A percentile compares a stretch with the other conserved stretches of the same genome.
These are phyloP conservation scores for Taurulus bubalis DNA, from an alignment of 2,113 vertebrate genomes.

Conservation along the genomic window DNA sequence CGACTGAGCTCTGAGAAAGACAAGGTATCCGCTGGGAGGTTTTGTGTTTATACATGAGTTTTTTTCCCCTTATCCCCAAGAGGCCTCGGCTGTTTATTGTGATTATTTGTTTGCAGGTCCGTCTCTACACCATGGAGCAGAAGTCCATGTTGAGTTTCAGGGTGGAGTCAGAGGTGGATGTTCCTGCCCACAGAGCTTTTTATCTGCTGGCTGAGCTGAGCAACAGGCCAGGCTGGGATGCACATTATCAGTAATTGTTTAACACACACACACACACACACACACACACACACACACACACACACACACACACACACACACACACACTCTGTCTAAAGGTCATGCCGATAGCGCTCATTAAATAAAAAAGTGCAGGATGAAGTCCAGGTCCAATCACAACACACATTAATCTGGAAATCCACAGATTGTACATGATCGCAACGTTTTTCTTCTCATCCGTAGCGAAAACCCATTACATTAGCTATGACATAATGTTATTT, in stretches of 20 bases:
- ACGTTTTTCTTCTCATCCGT: too few relatives aligned
- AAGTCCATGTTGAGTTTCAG: constrained; percentile 89
- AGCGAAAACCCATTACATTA: too few relatives aligned
- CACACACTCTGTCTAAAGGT: too few relatives aligned
- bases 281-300: constrained; percentile 32
- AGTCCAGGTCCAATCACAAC: too few relatives aligned
- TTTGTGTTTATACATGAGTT: neutral
- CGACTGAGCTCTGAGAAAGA: constrained; percentile 86
- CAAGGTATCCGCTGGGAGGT: constrained; percentile 78
- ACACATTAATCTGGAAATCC: too few relatives aligned
- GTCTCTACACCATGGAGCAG: constrained; percentile 91
- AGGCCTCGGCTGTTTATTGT: neutral
- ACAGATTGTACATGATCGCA: too few relatives aligned
- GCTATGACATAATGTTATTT: too few relatives aligned
- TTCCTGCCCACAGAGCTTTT: constrained; percentile 85
- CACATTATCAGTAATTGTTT: constrained; percentile 86
- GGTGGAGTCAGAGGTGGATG: constrained; percentile 84
- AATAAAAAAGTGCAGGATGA: too few relatives aligned
- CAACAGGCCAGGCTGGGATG: constrained; percentile 88
- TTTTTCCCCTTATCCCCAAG: fast-evolving
- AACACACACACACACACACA: constrained; percentile 35
- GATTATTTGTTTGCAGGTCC: constrained; percentile 79
- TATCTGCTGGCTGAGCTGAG: constrained; percentile 88
- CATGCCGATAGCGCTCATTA: too few relatives aligned
- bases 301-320: too few relatives aligned